Conservation (phyloP, 2,113 vertebrate genomes). For the Globicephala melas region DNA sequence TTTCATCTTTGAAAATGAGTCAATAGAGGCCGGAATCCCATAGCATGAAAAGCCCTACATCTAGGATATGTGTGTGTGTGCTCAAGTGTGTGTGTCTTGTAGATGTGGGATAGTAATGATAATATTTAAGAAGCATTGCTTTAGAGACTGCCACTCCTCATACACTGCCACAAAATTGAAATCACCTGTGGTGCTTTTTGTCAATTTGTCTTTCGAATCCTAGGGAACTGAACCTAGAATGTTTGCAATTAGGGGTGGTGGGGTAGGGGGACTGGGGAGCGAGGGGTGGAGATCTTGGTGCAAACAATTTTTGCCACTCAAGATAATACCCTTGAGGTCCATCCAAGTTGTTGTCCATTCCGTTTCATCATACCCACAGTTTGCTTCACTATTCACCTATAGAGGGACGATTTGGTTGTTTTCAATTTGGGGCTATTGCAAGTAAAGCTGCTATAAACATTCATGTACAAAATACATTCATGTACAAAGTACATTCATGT, state of each 20-base stretch:
- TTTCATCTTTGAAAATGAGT: conserved; percentile 43
- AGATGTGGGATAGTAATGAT: not conserved
- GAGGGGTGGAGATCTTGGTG: not conserved
- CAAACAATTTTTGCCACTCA: conserved; percentile 31
- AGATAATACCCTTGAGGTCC: not conserved
- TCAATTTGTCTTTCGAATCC: conserved; percentile 18
- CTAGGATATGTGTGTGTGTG: not conserved
- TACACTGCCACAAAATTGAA: not conserved
- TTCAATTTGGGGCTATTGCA: conserved; percentile 6
- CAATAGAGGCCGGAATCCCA: not conserved
- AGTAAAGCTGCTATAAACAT: conserved; percentile 46
- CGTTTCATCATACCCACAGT: not conserved
- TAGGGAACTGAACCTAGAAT: not conserved
- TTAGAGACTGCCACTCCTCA: not conserved
- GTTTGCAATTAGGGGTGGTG: not conserved
- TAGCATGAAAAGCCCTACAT: not conserved
- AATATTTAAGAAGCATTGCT: conserved; percentile 13
- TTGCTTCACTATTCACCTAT: conserved; percentile 26
- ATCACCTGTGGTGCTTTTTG: conserved; percentile 6
- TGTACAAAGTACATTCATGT: not conserved
- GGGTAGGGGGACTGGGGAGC: not conserved
- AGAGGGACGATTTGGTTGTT: conserved; percentile 29
- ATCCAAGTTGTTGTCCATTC: not conserved
- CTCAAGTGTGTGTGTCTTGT: not conserved
- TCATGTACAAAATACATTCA: not conserved